Evolutionary conservation across 2,113 vertebrate genomes (phyloP).

Genomic region (Callipepla squamata): DNA sequence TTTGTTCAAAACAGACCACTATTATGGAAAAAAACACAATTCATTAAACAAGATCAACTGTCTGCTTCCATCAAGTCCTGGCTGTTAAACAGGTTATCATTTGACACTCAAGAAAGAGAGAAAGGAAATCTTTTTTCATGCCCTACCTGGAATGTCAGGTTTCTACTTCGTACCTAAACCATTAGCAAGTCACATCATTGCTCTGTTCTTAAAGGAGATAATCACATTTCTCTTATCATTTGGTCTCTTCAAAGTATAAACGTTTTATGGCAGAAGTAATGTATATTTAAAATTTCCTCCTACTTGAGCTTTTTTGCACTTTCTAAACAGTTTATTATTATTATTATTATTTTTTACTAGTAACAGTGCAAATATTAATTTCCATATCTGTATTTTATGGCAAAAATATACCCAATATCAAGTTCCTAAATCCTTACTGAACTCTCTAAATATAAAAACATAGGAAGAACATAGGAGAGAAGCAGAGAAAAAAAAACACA

Average conservation of each 20-base stretch:
- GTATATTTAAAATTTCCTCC: neutral
- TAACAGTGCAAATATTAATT: neutral
- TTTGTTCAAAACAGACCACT: neutral
- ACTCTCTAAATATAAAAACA: neutral
- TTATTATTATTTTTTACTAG: neutral
- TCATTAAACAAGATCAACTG: neutral
- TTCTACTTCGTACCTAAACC: neutral
- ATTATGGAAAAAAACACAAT: neutral
- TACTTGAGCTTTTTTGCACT: neutral
- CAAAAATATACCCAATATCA: neutral
- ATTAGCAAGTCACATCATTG: neutral
- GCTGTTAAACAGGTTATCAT: neutral
- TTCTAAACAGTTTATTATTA: neutral
- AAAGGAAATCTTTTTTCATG: neutral
- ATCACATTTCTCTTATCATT: neutral
- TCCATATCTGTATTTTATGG: neutral
- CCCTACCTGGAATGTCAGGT: neutral
- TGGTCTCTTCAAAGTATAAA: neutral
- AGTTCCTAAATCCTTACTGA: neutral
- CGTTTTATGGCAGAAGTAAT: neutral
- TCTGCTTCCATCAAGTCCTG: neutral
- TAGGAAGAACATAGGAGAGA: neutral
- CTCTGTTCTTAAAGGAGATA: slow-evolving; percentile 31
- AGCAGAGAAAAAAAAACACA: neutral
- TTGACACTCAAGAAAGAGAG: neutral